A percentile compares a stretch with the other conserved stretches of the same genome.
Conservation (phyloP, 2,888 invertebrate species). For the Habroteleia sp. region DNA sequence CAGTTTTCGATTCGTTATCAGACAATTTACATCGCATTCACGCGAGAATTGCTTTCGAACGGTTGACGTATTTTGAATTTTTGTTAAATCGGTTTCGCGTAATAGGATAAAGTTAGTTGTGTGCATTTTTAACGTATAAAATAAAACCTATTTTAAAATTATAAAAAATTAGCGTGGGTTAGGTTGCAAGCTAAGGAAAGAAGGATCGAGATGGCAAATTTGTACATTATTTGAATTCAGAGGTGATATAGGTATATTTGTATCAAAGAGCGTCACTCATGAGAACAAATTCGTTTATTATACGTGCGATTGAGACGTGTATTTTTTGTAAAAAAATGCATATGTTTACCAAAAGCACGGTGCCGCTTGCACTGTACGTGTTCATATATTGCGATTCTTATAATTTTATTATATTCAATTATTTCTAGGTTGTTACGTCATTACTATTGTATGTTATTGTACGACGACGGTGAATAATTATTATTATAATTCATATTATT, state of each 20-base stretch:
- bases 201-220: no score
- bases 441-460: slow-evolving; percentile 63
- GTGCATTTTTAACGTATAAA: no score
- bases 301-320: slow-evolving; percentile 13
- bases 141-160: no score
- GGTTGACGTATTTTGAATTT: no score
- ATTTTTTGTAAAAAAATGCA: slow-evolving; percentile 2
- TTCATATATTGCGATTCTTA: slow-evolving; percentile 26
- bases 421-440: slow-evolving; percentile 63
- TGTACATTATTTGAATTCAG: slow-evolving; percentile 32
- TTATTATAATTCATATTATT: slow-evolving; percentile 63
- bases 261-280: slow-evolving; percentile 23
- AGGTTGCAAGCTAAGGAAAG: no score
- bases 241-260: slow-evolving; percentile 36
- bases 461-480: slow-evolving; percentile 57
- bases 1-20: no score
- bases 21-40: no score
- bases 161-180: no score
- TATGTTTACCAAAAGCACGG: slow-evolving; percentile 17
- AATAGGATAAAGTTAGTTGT: no score
- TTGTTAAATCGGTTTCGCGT: no score
- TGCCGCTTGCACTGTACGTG: slow-evolving; percentile 30
- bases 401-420: slow-evolving; percentile 42
- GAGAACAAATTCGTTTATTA: slow-evolving; percentile 18
- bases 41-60: no score